A percentile compares a stretch with the other conserved stretches of the same genome.
Evolutionary conservation across 2,888 invertebrate genomes (phyloP).

Genomic region (Dendrolimus houi): DNA sequence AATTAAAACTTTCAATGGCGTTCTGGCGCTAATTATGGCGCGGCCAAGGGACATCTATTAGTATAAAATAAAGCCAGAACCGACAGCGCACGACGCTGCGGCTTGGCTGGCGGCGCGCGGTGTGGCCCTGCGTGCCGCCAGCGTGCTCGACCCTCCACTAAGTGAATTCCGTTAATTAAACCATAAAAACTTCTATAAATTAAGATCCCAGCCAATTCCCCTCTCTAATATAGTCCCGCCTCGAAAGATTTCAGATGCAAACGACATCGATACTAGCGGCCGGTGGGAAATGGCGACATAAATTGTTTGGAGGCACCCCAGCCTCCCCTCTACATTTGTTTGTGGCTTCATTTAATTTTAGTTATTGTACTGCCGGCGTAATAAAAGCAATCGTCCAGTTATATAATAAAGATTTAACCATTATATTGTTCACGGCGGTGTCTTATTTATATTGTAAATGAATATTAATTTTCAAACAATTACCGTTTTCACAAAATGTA

Average conservation of each 20-base stretch:
- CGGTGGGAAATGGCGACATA: conserved; percentile 44
- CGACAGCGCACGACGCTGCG: conserved; percentile 12
- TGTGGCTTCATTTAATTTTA: conserved; percentile 59
- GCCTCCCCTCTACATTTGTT: conserved; percentile 52
- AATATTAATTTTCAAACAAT: not conserved
- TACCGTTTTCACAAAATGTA: no score
- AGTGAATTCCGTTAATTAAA: conserved; percentile 78
- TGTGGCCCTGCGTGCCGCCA: conserved; percentile 23
- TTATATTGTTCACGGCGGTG: conserved; percentile 12
- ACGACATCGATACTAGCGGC: conserved; percentile 62
- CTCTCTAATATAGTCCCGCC: conserved; percentile 64
- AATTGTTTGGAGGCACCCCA: conserved; percentile 43
- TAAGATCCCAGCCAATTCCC: conserved; percentile 76
- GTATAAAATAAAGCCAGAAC: conserved; percentile 59
- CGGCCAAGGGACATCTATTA: conserved; percentile 60
- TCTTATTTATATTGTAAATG: conserved; percentile 11
- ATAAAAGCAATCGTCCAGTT: conserved; percentile 31
- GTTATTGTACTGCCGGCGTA: conserved; percentile 35
- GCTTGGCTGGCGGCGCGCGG: conserved; percentile 25
- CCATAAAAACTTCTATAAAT: conserved; percentile 78
- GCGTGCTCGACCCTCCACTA: conserved; percentile 42
- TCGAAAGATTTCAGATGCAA: conserved; percentile 72
- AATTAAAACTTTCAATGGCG: conserved; percentile 73
- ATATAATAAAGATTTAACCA: conserved; percentile 30
- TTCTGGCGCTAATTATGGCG: conserved; percentile 62